phyloP scores from a whole-genome alignment of 2,888 invertebrate species.

The Psylliodes chrysocephalus region DNA sequence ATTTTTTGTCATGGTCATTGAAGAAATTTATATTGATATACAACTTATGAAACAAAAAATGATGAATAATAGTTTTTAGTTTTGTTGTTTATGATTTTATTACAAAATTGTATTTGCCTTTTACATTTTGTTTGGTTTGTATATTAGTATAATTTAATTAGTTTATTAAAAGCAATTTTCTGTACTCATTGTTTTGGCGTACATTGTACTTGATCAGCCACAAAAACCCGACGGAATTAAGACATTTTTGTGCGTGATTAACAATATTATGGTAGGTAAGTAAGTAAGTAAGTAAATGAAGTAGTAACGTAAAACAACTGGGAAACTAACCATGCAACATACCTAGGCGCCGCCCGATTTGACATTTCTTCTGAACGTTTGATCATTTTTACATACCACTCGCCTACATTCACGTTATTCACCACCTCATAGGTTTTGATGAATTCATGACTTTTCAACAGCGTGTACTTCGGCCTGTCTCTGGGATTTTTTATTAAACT shows the following conservation, averaged over 20 bases:
- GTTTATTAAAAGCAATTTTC: no score
- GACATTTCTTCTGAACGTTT: slow-evolving; percentile 62
- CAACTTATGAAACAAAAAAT: no score
- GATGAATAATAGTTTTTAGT: no score
- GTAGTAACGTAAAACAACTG: slow-evolving; percentile 43
- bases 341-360: slow-evolving; percentile 65
- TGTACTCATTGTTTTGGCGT: no score
- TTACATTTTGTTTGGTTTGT: no score
- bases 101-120: no score
- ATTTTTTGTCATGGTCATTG: no score
- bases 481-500: slow-evolving; percentile 95
- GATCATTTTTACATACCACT: slow-evolving; percentile 82
- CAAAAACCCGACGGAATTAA: background rate
- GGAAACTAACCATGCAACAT: slow-evolving; percentile 65
- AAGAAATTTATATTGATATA: no score
- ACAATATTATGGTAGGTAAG: no score
- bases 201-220: slow-evolving; percentile 1
- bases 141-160: no score
- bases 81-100: no score
- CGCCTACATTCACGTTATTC: slow-evolving; percentile 75
- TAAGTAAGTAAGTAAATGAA: slow-evolving; percentile 23
- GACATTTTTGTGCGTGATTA: background rate
- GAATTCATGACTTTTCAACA: slow-evolving; percentile 88
- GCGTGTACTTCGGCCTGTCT: slow-evolving; percentile 92
- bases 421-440: slow-evolving; percentile 82